Conservation (phyloP, 2,113 vertebrate species). For the Sapajus apella region DNA sequence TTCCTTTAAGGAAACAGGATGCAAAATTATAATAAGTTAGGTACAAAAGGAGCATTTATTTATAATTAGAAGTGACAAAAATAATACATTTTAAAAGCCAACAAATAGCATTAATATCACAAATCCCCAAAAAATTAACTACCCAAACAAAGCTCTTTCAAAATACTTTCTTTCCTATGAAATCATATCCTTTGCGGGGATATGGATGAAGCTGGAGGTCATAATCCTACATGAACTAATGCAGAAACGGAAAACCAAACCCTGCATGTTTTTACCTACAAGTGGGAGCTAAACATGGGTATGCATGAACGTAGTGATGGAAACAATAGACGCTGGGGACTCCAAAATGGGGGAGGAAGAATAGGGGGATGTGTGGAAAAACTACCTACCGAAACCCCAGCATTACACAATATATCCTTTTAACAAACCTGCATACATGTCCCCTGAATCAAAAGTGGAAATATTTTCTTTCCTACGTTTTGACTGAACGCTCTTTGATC, state of each 20-base stretch:
- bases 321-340: too few species aligned
- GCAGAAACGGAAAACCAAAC: too few species aligned
- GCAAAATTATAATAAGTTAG: background rate
- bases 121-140: background rate
- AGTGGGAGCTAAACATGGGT: too few species aligned
- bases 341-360: too few species aligned
- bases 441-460: background rate
- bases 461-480: background rate
- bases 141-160: background rate
- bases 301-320: too few species aligned
- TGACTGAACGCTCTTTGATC: background rate
- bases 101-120: background rate
- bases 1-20: conserved; percentile 21
- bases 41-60: background rate
- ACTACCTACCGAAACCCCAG: too few species aligned
- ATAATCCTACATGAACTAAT: too few species aligned
- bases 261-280: too few species aligned
- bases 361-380: too few species aligned
- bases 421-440: too few species aligned
- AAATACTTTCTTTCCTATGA: background rate
- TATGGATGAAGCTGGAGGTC: too few species aligned
- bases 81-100: background rate
- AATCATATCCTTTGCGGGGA: background rate
- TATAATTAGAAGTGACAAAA: background rate
- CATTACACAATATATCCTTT: too few species aligned